Evolutionary conservation across 92 coral and sea anemone genomes (phyloP).

Genomic region (Palythoa grandiflora): DNA sequence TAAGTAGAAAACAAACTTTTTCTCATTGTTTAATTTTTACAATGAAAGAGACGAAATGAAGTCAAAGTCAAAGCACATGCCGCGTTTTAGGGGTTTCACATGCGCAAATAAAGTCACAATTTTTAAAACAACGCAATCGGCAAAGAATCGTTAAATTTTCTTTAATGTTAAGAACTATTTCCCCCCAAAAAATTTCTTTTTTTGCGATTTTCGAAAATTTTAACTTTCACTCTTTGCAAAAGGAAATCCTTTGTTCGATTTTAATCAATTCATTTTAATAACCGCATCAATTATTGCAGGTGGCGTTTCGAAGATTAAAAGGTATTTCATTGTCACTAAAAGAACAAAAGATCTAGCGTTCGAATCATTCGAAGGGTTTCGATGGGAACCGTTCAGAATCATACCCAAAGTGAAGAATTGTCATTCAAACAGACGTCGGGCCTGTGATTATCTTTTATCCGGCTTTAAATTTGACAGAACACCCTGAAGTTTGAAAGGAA

Average conservation of each 20-base stretch:
- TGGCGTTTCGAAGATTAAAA: slow-evolving; percentile 28
- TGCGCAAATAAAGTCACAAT: too few species aligned
- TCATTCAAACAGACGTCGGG: neutral
- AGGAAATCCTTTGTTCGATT: slow-evolving; percentile 3
- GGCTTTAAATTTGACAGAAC: neutral
- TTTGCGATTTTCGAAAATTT: neutral
- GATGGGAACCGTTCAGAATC: neutral
- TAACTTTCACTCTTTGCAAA: neutral
- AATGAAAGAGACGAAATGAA: too few species aligned
- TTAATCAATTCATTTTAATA: slow-evolving; percentile 35
- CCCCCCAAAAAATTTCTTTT: neutral
- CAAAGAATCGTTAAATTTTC: neutral
- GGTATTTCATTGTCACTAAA: slow-evolving; percentile 23
- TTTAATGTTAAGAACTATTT: neutral
- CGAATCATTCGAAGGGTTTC: neutral
- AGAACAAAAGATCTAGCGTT: neutral
- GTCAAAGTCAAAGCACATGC: too few species aligned
- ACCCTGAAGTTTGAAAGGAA: neutral
- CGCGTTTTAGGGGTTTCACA: too few species aligned
- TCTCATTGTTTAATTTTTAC: too few species aligned
- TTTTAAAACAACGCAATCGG: too few species aligned
- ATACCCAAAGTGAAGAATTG: neutral
- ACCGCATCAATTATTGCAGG: slow-evolving; percentile 22
- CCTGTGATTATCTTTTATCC: neutral
- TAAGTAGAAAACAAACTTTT: too few species aligned